Percentiles rank a stretch among this genome's conserved stretches.
Conservation (phyloP, 2,888 invertebrate genomes). For the Scaptomyza cyrtandrae region DNA sequence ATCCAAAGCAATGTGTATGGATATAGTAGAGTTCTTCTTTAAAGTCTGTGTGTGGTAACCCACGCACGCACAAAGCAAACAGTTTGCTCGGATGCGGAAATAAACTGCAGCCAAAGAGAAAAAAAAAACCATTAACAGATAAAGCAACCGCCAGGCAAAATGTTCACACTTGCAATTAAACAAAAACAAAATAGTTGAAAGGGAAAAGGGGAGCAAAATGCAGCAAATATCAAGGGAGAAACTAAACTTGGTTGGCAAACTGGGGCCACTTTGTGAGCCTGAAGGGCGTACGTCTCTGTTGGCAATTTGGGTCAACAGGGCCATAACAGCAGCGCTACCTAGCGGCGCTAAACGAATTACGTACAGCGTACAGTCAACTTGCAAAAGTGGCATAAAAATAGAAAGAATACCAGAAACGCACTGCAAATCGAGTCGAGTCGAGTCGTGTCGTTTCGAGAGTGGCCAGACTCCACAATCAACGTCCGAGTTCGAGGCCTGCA, state of each 20-base stretch:
- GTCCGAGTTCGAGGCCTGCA: conserved; percentile 50
- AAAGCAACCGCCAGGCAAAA: conserved; percentile 49
- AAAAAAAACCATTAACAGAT: conserved; percentile 18
- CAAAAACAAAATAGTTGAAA: conserved; percentile 7
- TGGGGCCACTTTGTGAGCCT: conserved; percentile 39
- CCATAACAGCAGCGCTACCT: conserved; percentile 67
- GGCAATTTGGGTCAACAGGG: conserved; percentile 74
- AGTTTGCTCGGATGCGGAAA: conserved; percentile 56
- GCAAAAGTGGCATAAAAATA: conserved; percentile 74
- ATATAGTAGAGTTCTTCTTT: background rate
- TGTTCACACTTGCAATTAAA: conserved; percentile 74
- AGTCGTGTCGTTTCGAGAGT: background rate
- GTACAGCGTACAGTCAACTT: conserved; percentile 18
- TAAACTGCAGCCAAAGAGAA: conserved; percentile 30
- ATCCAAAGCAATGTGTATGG: background rate
- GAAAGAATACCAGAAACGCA: conserved; percentile 27
- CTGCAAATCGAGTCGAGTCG: conserved; percentile 20
- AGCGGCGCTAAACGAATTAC: conserved; percentile 77
- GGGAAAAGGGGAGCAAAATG: background rate
- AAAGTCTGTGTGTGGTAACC: conserved; percentile 27
- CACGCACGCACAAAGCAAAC: conserved; percentile 48
- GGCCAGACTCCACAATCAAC: background rate
- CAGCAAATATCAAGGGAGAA: background rate
- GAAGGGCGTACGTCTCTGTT: conserved; percentile 47
- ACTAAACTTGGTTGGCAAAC: conserved; percentile 7